Conservation (phyloP, 2,888 invertebrate genomes). For the Trichopria drosophilae region DNA sequence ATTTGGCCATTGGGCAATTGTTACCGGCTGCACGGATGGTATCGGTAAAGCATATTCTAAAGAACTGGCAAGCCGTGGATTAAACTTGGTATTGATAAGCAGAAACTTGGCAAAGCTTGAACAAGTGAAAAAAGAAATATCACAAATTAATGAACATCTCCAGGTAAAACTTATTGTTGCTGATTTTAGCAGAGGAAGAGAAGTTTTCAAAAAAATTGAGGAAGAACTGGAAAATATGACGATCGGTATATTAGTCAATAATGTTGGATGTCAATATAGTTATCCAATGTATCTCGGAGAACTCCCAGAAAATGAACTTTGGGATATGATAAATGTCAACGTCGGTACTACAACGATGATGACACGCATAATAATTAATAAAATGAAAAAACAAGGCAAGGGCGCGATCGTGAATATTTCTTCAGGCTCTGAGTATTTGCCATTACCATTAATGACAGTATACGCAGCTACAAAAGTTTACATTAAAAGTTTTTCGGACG, state of each 20-base stretch:
- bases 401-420: conserved; percentile 91
- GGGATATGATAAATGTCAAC: conserved; percentile 85
- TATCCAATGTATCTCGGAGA: conserved; percentile 81
- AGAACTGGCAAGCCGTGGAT: conserved; percentile 74
- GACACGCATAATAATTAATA: conserved; percentile 75
- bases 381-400: conserved; percentile 73
- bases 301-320: conserved; percentile 70
- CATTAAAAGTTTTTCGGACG: conserved; percentile 74
- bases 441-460: conserved; percentile 83
- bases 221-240: conserved; percentile 73
- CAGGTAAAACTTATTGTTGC: conserved; percentile 77
- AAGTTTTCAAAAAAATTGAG: conserved; percentile 66
- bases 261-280: conserved; percentile 82
- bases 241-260: conserved; percentile 86
- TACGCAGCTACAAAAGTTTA: conserved; percentile 90
- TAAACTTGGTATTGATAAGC: conserved; percentile 81
- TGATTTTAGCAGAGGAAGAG: conserved; percentile 75
- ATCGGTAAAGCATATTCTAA: conserved; percentile 85
- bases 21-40: conserved; percentile 88
- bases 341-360: conserved; percentile 82
- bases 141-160: conserved; percentile 63
- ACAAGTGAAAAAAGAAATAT: conserved; percentile 71
- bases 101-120: conserved; percentile 74
- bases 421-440: conserved; percentile 83
- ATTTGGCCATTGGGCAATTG: conserved; percentile 86